phyloP scores from a whole-genome alignment of 2,797 vertebrate species.

The Micromesistius poutassou region DNA sequence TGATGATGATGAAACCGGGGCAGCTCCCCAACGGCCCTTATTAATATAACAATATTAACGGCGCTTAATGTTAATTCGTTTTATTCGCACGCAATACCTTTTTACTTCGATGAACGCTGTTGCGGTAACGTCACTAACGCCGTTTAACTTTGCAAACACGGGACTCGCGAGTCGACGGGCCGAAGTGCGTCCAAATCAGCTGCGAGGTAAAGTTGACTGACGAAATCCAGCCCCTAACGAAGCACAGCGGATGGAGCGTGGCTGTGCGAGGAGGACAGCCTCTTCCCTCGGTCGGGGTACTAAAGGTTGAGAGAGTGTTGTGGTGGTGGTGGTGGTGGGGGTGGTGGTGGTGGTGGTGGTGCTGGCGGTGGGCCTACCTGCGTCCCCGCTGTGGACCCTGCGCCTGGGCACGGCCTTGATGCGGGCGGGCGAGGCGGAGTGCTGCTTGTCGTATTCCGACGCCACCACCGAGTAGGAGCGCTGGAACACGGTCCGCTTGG shows the following conservation, averaged over 20 bases:
- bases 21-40: not conserved
- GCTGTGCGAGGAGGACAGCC: not conserved
- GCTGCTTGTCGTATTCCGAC: conserved; percentile 98
- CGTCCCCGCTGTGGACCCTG: conserved; percentile 96
- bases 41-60: not conserved
- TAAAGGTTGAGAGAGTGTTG: not conserved
- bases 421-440: conserved; percentile 91
- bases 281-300: no score
- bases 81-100: not conserved
- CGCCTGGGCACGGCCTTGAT: conserved; percentile 96
- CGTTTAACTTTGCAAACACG: not conserved
- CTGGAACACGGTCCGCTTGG: conserved; percentile 97
- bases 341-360: not conserved
- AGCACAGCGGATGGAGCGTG: not conserved
- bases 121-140: not conserved
- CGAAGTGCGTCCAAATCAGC: not conserved
- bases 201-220: not conserved
- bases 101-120: not conserved
- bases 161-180: not conserved
- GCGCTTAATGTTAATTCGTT: not conserved
- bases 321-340: not conserved
- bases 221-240: not conserved
- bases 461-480: conserved; percentile 98
- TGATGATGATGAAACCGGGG: no score
- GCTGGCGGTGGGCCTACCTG: conserved; percentile 72